Percentiles rank a stretch among this genome's conserved stretches.
Conservation (phyloP, 2,797 vertebrate species). For the Adrianichthys oophorus region DNA sequence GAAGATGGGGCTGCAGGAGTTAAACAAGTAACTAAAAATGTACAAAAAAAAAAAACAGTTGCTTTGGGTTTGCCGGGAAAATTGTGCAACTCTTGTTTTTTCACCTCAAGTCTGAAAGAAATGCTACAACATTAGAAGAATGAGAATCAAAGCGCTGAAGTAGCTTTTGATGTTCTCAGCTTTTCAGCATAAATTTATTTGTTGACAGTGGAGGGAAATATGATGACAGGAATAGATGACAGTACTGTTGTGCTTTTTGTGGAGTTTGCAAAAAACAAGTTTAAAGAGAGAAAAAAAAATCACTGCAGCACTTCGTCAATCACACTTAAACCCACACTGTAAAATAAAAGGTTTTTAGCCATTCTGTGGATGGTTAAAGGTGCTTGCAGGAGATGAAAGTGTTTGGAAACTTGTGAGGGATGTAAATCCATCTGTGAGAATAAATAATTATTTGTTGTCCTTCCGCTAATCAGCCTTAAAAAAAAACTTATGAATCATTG, state of each 20-base stretch:
- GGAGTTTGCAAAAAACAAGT: background rate
- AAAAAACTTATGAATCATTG: no score
- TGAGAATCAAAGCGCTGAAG: constrained; percentile 34
- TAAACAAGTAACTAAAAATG: no score
- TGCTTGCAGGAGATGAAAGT: no score
- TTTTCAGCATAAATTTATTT: constrained; percentile 18
- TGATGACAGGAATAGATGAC: constrained; percentile 8
- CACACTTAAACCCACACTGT: no score
- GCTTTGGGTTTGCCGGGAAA: background rate
- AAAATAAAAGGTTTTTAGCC: no score
- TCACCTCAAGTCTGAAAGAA: constrained; percentile 37
- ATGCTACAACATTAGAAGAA: constrained; percentile 28
- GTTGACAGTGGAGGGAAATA: constrained; percentile 17
- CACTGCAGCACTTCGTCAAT: no score
- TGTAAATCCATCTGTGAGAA: no score
- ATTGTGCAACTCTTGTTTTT: constrained; percentile 6
- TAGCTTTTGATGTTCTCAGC: constrained; percentile 40
- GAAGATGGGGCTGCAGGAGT: constrained; percentile 16
- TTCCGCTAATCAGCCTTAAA: no score
- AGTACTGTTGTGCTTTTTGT: background rate
- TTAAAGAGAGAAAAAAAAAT: no score
- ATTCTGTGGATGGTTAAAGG: no score
- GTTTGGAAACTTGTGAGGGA: no score
- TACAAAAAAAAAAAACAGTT: background rate
- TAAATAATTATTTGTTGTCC: no score